phyloP scores from a whole-genome alignment of 2,113 vertebrate species.

The Carlito syrichta region DNA sequence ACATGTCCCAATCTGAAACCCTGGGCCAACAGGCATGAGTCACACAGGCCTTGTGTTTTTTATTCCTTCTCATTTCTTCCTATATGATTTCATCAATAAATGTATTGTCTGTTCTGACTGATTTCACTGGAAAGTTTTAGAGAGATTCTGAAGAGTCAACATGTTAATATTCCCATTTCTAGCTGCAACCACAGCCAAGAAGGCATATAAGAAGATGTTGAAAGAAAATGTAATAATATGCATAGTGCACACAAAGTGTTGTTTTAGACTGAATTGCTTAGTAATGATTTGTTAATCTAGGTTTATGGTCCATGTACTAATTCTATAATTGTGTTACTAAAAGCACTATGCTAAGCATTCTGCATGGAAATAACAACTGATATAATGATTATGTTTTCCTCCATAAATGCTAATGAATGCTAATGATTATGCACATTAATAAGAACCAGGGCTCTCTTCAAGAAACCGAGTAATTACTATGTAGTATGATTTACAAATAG shows the following conservation, averaged over 20 bases:
- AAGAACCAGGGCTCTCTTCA: conserved; percentile 42
- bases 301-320: conserved; percentile 39
- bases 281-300: conserved; percentile 46
- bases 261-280: conserved; percentile 48
- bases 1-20: neutral
- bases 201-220: neutral
- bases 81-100: conserved; percentile 39
- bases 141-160: neutral
- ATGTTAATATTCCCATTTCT: neutral
- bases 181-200: neutral
- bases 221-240: conserved; percentile 4
- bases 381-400: conserved; percentile 37
- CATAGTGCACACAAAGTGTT: neutral
- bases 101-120: conserved; percentile 1
- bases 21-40: conserved; percentile 4
- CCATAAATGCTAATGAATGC: conserved; percentile 61
- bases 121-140: conserved; percentile 32
- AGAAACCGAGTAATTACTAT: conserved; percentile 55
- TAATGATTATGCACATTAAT: conserved; percentile 58
- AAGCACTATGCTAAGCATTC: conserved; percentile 49
- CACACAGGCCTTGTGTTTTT: neutral
- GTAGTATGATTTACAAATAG: conserved; percentile 48
- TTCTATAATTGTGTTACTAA: conserved; percentile 23
- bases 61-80: conserved; percentile 6
- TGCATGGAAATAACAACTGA: conserved; percentile 19